These are phyloP conservation scores for Cotesia chilonis DNA, from an alignment of 1,140 invertebrate species.

Conservation along the genomic window DNA sequence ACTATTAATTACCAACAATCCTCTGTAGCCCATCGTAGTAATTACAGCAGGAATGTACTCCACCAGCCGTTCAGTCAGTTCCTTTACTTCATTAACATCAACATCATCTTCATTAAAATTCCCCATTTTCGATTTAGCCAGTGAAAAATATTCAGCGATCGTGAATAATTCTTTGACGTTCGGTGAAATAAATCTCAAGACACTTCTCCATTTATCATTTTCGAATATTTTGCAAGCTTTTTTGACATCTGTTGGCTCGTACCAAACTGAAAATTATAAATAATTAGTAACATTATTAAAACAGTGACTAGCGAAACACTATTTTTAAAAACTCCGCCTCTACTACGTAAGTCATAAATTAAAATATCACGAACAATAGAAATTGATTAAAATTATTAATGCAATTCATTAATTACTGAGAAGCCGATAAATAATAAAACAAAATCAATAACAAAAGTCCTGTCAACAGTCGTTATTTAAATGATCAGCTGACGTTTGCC, in stretches of 20 bases:
- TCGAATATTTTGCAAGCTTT: slow-evolving; percentile 69
- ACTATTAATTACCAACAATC: slow-evolving; percentile 55
- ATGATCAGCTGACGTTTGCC: too few relatives aligned
- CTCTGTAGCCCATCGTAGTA: slow-evolving; percentile 57
- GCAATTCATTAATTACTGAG: too few relatives aligned
- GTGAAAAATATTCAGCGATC: slow-evolving; percentile 54
- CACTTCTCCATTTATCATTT: slow-evolving; percentile 54
- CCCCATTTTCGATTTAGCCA: slow-evolving; percentile 30
- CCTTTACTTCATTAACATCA: slow-evolving; percentile 39
- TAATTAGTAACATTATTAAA: background rate
- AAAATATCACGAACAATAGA: too few relatives aligned
- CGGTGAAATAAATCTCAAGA: slow-evolving; percentile 68
- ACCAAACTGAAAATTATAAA: slow-evolving; percentile 67
- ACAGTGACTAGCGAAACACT: too few relatives aligned
- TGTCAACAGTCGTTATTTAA: too few relatives aligned
- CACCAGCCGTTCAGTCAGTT: slow-evolving; percentile 48
- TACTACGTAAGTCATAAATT: too few relatives aligned
- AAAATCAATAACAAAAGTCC: too few relatives aligned
- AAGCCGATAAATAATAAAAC: too few relatives aligned
- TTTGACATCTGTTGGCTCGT: slow-evolving; percentile 71
- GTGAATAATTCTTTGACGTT: slow-evolving; percentile 68
- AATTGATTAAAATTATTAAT: too few relatives aligned
- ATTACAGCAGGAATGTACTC: slow-evolving; percentile 56
- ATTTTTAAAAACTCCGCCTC: too few relatives aligned
- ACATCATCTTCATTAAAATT: slow-evolving; percentile 35